A percentile compares a stretch with the other conserved stretches of the same genome.
Conservation (phyloP, 2,797 vertebrate genomes). For the Microchirus variegatus region DNA sequence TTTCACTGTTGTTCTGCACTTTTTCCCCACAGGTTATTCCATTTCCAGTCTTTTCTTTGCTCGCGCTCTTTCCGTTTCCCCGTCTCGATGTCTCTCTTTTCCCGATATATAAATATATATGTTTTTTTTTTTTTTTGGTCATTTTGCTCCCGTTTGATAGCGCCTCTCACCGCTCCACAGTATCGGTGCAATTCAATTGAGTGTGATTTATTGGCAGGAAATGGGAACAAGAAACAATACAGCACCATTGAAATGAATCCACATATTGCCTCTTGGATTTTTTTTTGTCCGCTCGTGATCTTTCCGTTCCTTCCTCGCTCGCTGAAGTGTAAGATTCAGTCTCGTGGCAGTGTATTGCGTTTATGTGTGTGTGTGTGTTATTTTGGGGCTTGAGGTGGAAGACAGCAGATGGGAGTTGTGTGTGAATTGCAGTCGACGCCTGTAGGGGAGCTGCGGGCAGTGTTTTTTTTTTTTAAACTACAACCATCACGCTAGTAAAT, state of each 20-base stretch:
- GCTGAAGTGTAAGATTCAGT: no score
- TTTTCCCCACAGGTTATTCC: constrained; percentile 5
- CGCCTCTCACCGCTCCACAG: constrained; percentile 25
- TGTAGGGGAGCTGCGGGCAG: constrained; percentile 29
- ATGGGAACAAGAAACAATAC: constrained; percentile 22
- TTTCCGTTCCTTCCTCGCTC: no score
- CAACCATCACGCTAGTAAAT: neutral
- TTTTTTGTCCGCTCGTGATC: no score
- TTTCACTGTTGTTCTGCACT: constrained; percentile 8
- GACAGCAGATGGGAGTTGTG: neutral
- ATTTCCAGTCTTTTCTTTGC: constrained; percentile 15
- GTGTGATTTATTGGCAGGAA: constrained; percentile 34
- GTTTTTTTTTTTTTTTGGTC: neutral
- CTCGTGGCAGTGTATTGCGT: neutral
- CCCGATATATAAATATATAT: no score
- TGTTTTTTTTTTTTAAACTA: constrained; percentile 3
- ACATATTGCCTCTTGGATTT: neutral
- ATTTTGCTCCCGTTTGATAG: constrained; percentile 48
- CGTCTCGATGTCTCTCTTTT: constrained; percentile 15
- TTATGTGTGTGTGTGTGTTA: constrained; percentile 1
- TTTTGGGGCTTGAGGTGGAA: neutral
- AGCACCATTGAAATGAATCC: constrained; percentile 8
- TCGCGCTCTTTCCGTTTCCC: neutral
- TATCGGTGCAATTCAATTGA: constrained; percentile 34
- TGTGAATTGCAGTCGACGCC: constrained; percentile 20